Evolutionary conservation across 2,888 invertebrate species (phyloP).

Genomic region (Erebia ligea): DNA sequence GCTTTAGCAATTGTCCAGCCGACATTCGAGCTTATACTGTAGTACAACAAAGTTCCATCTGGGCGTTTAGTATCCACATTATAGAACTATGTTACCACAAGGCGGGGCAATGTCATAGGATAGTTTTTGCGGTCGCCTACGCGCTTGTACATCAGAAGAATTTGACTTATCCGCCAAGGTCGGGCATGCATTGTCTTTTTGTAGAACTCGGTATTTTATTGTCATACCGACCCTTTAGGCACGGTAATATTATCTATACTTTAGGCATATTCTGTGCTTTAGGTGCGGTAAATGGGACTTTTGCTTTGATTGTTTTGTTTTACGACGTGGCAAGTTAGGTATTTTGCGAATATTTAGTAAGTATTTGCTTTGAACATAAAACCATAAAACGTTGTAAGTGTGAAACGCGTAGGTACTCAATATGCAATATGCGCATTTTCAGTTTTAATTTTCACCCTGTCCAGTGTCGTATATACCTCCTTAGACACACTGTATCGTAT

Average conservation of each 20-base stretch:
- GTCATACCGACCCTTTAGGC: constrained; percentile 60
- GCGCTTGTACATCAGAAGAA: constrained; percentile 74
- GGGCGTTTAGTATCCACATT: constrained; percentile 32
- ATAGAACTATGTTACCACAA: constrained; percentile 61
- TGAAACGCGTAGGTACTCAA: constrained; percentile 1
- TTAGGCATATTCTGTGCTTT: too few relatives aligned
- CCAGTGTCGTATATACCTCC: too few relatives aligned
- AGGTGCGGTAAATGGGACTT: constrained; percentile 48
- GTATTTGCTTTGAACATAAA: constrained; percentile 4
- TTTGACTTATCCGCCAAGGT: constrained; percentile 80
- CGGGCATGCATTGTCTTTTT: constrained; percentile 75
- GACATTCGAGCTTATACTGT: constrained; percentile 58
- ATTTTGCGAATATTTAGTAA: constrained; percentile 16
- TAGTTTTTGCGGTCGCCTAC: constrained; percentile 81
- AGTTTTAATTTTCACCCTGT: not conserved
- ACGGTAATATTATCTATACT: too few relatives aligned
- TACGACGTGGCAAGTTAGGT: constrained; percentile 15
- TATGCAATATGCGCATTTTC: not conserved
- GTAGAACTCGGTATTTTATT: constrained; percentile 47
- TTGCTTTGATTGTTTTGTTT: constrained; percentile 48
- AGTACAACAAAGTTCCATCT: constrained; percentile 64
- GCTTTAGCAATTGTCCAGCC: constrained; percentile 77
- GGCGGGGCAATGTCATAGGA: constrained; percentile 76
- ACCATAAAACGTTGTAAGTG: not conserved
- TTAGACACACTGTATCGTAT: not conserved